Evolutionary conservation across 2,113 vertebrate genomes (phyloP).

Genomic region (Montifringilla adamsi): DNA sequence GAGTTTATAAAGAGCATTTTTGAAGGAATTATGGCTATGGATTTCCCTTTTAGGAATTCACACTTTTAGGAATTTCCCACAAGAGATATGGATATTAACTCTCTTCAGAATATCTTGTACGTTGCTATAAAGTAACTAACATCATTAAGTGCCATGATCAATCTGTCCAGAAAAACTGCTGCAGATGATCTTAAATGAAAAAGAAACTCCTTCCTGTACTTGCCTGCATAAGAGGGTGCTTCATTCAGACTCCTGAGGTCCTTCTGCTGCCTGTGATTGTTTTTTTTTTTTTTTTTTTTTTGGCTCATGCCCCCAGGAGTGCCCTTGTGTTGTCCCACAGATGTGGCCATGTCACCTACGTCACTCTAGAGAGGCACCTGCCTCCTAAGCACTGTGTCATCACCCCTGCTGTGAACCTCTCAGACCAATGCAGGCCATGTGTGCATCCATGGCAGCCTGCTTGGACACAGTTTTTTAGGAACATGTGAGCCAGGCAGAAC

Average conservation of each 20-base stretch:
- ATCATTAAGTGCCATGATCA: background rate
- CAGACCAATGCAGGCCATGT: rapidly evolving
- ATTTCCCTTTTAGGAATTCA: background rate
- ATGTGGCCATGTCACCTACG: rapidly evolving
- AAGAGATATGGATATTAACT: background rate
- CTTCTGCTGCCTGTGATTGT: background rate
- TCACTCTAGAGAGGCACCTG: rapidly evolving
- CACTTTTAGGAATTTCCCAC: too few relatives aligned
- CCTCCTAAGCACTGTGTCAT: background rate
- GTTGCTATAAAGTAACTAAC: background rate
- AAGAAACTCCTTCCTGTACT: background rate
- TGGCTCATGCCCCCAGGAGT: background rate
- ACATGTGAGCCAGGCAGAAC: background rate
- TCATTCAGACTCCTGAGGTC: background rate
- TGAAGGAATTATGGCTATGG: background rate
- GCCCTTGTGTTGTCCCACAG: background rate
- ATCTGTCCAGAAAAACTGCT: background rate
- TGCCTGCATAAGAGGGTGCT: background rate
- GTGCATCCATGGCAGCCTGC: background rate
- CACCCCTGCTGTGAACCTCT: background rate
- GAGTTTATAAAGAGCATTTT: background rate
- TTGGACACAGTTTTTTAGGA: background rate
- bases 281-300: background rate
- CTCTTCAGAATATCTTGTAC: background rate
- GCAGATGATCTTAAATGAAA: background rate